Percentiles rank a stretch among this genome's conserved stretches.
These are phyloP conservation scores for Vollenhovia emeryi DNA, from an alignment of 1,140 invertebrate genomes.

Conservation along the genomic window DNA sequence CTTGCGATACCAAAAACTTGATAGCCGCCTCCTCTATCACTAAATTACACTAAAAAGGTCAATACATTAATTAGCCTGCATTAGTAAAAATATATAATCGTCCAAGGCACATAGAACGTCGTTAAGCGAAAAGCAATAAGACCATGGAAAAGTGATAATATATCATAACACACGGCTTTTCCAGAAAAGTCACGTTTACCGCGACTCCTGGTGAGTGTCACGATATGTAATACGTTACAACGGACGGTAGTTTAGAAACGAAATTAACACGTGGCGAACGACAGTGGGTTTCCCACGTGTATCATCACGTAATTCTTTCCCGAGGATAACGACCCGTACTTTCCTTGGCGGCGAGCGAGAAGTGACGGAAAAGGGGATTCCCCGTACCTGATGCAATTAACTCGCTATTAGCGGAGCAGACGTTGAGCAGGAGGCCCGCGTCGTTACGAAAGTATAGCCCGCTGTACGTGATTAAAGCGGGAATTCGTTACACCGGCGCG, in stretches of 20 bases:
- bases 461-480: slow-evolving; percentile 75
- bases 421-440: slow-evolving; percentile 75
- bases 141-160: slow-evolving; percentile 1
- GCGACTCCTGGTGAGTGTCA: background rate
- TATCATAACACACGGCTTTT: background rate
- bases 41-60: too few relatives aligned
- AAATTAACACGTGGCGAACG: slow-evolving; percentile 46
- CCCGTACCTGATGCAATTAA: slow-evolving; percentile 78
- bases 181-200: slow-evolving; percentile 9
- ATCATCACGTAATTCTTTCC: slow-evolving; percentile 54
- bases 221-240: slow-evolving; percentile 13
- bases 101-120: background rate
- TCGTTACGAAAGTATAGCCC: slow-evolving; percentile 72
- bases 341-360: slow-evolving; percentile 61
- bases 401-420: slow-evolving; percentile 77
- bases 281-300: slow-evolving; percentile 51
- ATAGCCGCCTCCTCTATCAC: too few relatives aligned
- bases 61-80: too few relatives aligned
- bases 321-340: slow-evolving; percentile 57
- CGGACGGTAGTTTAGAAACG: slow-evolving; percentile 10
- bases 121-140: background rate
- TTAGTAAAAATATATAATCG: slow-evolving; percentile 13
- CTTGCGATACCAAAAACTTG: background rate
- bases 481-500: slow-evolving; percentile 71
- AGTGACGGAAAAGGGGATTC: slow-evolving; percentile 75